phyloP scores from a whole-genome alignment of 2,888 invertebrate species.

The Abrostola tripartita region DNA sequence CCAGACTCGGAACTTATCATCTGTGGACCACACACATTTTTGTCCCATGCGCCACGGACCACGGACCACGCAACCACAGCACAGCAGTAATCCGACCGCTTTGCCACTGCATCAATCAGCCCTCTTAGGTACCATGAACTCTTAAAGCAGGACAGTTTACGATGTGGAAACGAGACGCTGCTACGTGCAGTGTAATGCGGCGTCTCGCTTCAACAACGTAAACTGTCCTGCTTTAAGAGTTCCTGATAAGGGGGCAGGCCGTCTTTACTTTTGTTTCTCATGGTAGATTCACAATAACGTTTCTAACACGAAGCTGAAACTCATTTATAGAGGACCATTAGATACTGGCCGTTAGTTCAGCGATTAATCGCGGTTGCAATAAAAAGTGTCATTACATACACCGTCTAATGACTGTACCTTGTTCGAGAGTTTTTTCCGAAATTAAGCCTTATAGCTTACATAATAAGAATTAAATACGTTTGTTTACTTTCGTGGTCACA shows the following conservation, averaged over 20 bases:
- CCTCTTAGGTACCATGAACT: no score
- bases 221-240: no score
- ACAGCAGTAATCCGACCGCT: neutral
- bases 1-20: neutral
- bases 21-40: neutral
- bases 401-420: conserved; percentile 1
- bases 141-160: no score
- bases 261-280: neutral
- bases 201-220: no score
- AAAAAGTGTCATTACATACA: conserved; percentile 2
- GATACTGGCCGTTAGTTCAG: conserved; percentile 3
- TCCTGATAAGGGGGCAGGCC: no score
- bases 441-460: neutral
- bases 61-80: neutral
- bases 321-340: neutral
- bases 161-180: no score
- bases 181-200: no score
- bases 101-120: neutral
- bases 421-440: neutral
- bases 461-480: no score
- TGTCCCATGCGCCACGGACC: neutral
- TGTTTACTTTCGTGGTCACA: no score
- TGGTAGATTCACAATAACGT: neutral
- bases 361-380: conserved; percentile 10
- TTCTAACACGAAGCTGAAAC: conserved; percentile 3